A percentile compares a stretch with the other conserved stretches of the same genome.
These are phyloP conservation scores for Alviniconcha marisindica DNA, from an alignment of 1,140 invertebrate genomes.

Conservation along the genomic window DNA sequence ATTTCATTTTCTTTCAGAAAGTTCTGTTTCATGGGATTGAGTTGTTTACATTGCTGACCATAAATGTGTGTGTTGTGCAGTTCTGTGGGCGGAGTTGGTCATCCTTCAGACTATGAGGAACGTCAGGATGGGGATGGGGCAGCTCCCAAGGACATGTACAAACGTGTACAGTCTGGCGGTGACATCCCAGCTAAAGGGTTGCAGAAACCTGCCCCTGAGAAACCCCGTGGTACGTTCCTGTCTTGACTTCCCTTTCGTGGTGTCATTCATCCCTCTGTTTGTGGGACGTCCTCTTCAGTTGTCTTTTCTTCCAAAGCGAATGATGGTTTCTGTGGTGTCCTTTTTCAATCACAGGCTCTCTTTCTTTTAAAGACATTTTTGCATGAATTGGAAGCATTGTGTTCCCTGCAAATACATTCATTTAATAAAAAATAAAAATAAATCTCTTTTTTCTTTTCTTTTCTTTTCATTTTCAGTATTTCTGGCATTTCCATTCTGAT, in stretches of 20 bases:
- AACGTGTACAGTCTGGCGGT: conserved; percentile 90
- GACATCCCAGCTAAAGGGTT: conserved; percentile 79
- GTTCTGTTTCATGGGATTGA: too few species aligned
- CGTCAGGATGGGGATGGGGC: conserved; percentile 62
- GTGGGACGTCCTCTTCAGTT: too few species aligned
- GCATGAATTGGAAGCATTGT: conserved; percentile 7
- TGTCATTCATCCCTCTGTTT: too few species aligned
- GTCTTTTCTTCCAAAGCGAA: background rate
- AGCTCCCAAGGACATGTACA: conserved; percentile 89
- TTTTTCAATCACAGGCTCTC: background rate
- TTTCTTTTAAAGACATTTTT: background rate
- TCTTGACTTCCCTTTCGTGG: too few species aligned
- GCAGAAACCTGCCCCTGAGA: conserved; percentile 86
- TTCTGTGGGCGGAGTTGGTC: conserved; percentile 55
- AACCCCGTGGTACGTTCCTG: conserved; percentile 64
- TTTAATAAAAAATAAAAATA: too few species aligned
- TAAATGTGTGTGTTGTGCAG: conserved; percentile 49
- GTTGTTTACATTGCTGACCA: too few species aligned
- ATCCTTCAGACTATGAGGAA: conserved; percentile 43
- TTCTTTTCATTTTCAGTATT: too few species aligned
- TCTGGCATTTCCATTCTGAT: too few species aligned
- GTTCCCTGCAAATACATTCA: too few species aligned
- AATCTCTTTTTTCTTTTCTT: too few species aligned
- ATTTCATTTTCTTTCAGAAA: too few species aligned
- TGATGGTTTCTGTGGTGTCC: background rate